phyloP scores from a whole-genome alignment of 2,797 vertebrate species.

The Benthosema pterotum region DNA sequence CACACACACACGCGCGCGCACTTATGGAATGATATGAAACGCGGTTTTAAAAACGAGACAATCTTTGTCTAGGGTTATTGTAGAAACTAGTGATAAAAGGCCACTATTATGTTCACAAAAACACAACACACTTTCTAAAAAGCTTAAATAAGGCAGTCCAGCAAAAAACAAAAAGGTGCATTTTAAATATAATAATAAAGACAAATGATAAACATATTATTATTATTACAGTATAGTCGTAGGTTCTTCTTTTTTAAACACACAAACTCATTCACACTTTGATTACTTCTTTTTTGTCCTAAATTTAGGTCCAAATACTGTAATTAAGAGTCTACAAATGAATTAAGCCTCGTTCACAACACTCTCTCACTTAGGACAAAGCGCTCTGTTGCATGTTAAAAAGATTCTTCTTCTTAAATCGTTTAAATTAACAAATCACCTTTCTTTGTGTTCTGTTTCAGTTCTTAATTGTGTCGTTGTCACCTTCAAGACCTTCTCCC shows the following conservation, averaged over 20 bases:
- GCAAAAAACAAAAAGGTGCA: slow-evolving; percentile 64
- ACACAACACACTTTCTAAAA: slow-evolving; percentile 57
- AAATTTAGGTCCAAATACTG: slow-evolving; percentile 48
- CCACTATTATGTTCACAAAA: slow-evolving; percentile 67
- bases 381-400: no score
- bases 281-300: neutral
- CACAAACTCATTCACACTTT: slow-evolving; percentile 34
- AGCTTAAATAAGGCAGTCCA: slow-evolving; percentile 64
- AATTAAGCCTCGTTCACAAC: neutral
- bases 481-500: neutral
- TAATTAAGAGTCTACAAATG: slow-evolving; percentile 4
- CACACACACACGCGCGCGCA: slow-evolving; percentile 54
- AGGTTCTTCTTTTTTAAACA: slow-evolving; percentile 13
- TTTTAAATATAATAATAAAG: slow-evolving; percentile 72
- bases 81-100: slow-evolving; percentile 65
- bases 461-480: slow-evolving; percentile 1
- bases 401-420: neutral
- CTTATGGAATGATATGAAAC: slow-evolving; percentile 69
- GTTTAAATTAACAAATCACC: slow-evolving; percentile 5
- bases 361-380: no score
- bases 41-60: slow-evolving; percentile 54
- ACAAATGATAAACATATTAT: slow-evolving; percentile 54
- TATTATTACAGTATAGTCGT: slow-evolving; percentile 56
- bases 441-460: neutral
- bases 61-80: slow-evolving; percentile 56